A percentile compares a stretch with the other conserved stretches of the same genome.
Evolutionary conservation across 1,140 invertebrate genomes (phyloP).

Genomic region (Lordiphosa clarofinis): DNA sequence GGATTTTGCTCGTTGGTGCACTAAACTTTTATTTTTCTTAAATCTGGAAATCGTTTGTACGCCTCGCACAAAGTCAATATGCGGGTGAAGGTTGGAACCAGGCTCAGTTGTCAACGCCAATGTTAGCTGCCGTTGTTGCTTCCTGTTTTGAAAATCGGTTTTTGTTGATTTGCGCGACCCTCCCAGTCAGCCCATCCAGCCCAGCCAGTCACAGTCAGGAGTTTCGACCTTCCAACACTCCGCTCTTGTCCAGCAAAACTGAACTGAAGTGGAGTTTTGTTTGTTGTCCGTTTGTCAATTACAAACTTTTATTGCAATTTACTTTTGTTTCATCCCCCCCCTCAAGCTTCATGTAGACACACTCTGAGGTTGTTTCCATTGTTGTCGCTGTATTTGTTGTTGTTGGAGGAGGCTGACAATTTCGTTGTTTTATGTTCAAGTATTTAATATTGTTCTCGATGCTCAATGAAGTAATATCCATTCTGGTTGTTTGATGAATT

Average conservation of each 20-base stretch:
- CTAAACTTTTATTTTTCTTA: constrained; percentile 78
- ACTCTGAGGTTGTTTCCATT: constrained; percentile 57
- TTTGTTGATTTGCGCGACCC: constrained; percentile 65
- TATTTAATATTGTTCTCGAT: constrained; percentile 74
- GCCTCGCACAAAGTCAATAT: constrained; percentile 70
- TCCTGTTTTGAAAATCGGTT: constrained; percentile 72
- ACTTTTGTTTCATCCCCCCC: constrained; percentile 63
- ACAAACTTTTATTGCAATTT: constrained; percentile 78
- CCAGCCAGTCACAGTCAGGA: constrained; percentile 17
- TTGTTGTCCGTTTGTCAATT: constrained; percentile 78
- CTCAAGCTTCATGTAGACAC: constrained; percentile 19
- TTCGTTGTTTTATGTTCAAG: constrained; percentile 66
- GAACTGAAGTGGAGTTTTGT: constrained; percentile 73
- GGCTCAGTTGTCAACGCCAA: constrained; percentile 37
- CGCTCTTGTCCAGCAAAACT: constrained; percentile 34
- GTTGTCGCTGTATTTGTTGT: too few relatives aligned
- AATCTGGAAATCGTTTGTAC: constrained; percentile 71
- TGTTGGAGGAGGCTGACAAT: constrained; percentile 32
- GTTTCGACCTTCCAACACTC: constrained; percentile 29
- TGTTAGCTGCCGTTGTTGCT: constrained; percentile 46
- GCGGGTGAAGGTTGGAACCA: constrained; percentile 31
- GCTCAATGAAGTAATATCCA: constrained; percentile 71
- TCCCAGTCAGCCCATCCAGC: background rate
- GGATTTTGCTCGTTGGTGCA: constrained; percentile 66
- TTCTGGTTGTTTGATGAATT: constrained; percentile 73